Conservation (phyloP, 2,888 invertebrate genomes). For the Venusia cambrica region DNA sequence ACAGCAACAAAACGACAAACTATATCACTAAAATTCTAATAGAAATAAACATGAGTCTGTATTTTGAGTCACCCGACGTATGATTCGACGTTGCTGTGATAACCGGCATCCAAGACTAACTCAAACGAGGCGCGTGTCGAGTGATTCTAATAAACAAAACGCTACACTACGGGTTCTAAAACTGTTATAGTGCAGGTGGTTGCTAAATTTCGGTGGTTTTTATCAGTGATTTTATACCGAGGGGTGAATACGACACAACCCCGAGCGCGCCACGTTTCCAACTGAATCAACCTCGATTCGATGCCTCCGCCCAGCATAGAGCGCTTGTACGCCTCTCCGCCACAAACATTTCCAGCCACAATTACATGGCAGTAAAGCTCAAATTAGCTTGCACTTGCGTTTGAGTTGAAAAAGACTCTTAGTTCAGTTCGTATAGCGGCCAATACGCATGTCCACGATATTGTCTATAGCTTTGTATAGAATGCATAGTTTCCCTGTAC, state of each 20-base stretch:
- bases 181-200: slow-evolving; percentile 49
- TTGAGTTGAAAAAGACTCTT: slow-evolving; percentile 71
- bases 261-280: slow-evolving; percentile 68
- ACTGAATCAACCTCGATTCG: slow-evolving; percentile 77
- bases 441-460: slow-evolving; percentile 80
- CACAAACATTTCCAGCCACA: slow-evolving; percentile 41
- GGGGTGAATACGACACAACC: slow-evolving; percentile 64
- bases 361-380: slow-evolving; percentile 34
- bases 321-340: slow-evolving; percentile 66
- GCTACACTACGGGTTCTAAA: slow-evolving; percentile 48
- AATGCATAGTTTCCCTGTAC: slow-evolving; percentile 74
- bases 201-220: slow-evolving; percentile 68
- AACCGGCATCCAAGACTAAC: slow-evolving; percentile 47
- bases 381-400: slow-evolving; percentile 37
- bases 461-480: slow-evolving; percentile 71
- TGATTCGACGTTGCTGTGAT: slow-evolving; percentile 49
- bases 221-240: slow-evolving; percentile 61
- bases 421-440: slow-evolving; percentile 71
- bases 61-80: slow-evolving; percentile 56
- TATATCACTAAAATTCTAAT: slow-evolving; percentile 21
- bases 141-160: slow-evolving; percentile 16
- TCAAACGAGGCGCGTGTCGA: slow-evolving; percentile 13
- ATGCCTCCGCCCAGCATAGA: slow-evolving; percentile 79
- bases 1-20: slow-evolving; percentile 28
- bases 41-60: slow-evolving; percentile 39